phyloP scores from a whole-genome alignment of 2,113 vertebrate species.

The Calyptommatus sinebrachiatus region DNA sequence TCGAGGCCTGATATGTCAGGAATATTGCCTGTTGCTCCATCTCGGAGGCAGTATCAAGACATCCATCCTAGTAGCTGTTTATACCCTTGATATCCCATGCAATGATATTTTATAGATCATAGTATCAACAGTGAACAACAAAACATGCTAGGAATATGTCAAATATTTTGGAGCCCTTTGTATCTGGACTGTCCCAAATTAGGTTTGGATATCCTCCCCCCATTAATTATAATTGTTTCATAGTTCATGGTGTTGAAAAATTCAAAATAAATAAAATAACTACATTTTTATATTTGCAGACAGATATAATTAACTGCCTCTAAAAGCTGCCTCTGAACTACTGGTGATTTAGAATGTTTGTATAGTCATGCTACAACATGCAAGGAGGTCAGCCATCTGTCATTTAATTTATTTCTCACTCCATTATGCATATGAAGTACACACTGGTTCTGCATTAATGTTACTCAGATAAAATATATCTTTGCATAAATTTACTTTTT shows the following conservation, averaged over 20 bases:
- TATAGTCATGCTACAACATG: conserved; percentile 44
- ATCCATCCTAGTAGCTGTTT: too few species aligned
- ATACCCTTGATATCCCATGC: too few species aligned
- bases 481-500: conserved; percentile 37
- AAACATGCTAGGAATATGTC: background rate
- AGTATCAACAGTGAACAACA: background rate
- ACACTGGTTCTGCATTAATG: conserved; percentile 35
- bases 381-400: conserved; percentile 52
- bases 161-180: background rate
- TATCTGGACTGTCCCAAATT: conserved; percentile 15
- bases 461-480: conserved; percentile 35
- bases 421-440: conserved; percentile 48
- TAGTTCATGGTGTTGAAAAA: conserved; percentile 41
- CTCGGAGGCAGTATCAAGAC: too few species aligned
- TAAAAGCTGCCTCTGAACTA: conserved; percentile 26
- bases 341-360: conserved; percentile 53
- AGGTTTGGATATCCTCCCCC: background rate
- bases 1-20: too few species aligned
- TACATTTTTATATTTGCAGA: conserved; percentile 32
- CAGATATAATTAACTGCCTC: conserved; percentile 48
- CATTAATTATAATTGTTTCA: conserved; percentile 42
- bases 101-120: conserved; percentile 6
- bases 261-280: conserved; percentile 49
- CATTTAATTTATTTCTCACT: conserved; percentile 56
- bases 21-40: too few species aligned